Base-by-base conservation (phyloP, 2,113 vertebrate genomes). In the Tor tambroides region DNA sequence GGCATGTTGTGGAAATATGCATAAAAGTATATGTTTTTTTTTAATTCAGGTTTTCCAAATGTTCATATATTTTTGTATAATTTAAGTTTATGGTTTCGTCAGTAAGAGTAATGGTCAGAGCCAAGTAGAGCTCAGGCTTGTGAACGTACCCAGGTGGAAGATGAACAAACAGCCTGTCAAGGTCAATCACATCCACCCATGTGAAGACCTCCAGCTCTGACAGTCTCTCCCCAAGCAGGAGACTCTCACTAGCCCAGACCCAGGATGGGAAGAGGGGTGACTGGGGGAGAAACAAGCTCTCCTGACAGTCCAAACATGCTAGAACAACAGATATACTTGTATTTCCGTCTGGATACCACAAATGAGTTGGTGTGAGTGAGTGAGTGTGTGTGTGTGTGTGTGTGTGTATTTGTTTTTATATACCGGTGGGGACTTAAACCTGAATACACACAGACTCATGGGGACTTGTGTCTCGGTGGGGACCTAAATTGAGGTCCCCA, bases 151-250 rank as follows among this genome's bases (percentile, higher is more conserved):
- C 94, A 94, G 91, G 93, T 95, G 94, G 92, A 94, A 94, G 91
- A 90, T 92, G 92, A 94, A 93, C 93, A 94, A 95, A 94, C 93
- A 95, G 92, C 90, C 93, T 94, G 94, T 95, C 94, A 92, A 88
- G 92, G 93, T 89, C 91, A 91, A 94, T 95, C 92, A 92, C 89
- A 88, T 94, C 94, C 89, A 86, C 89, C 89, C 89, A 91, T 91
- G 91, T 85, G 90, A 93, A 89, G 88, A 87, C 92, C 90, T 91
- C 88, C 90, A 92, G 92, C 92, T 92, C 92, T 93, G 90, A 92
- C 92, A 89, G 91, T 93, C 93, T 92, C 88, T 65, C 30, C 80
- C 86, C 35, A 23, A 56, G 41, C 83, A 54, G 32, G 49, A 75
- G 28, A 72, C 69, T 38, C 80, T 71, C 56, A 71, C 59, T 43